These are phyloP conservation scores for Cydia amplana DNA, from an alignment of 1,140 invertebrate genomes.

Conservation along the genomic window DNA sequence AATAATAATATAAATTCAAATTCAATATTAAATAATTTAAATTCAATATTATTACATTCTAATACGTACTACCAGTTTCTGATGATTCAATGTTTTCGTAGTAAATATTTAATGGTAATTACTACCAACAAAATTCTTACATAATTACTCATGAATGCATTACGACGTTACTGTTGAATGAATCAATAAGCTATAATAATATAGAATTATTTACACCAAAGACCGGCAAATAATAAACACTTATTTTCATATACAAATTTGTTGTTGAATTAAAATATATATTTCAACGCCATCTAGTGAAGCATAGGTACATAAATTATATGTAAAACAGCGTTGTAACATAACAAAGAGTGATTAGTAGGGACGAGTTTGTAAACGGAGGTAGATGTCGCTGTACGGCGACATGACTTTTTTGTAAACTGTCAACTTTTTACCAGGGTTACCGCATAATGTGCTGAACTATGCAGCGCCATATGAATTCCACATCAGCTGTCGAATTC, in stretches of 20 bases:
- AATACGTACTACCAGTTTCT: neutral
- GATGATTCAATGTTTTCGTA: constrained; percentile 14
- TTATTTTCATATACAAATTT: neutral
- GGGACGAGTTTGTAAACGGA: too few relatives aligned
- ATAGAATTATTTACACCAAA: neutral
- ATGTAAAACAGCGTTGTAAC: neutral
- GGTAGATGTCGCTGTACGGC: too few relatives aligned
- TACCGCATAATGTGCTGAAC: too few relatives aligned
- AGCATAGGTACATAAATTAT: neutral
- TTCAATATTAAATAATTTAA: too few relatives aligned
- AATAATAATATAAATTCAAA: too few relatives aligned
- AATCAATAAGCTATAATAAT: neutral
- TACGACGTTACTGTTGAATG: neutral
- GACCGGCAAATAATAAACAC: neutral
- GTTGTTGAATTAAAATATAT: neutral
- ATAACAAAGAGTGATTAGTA: neutral
- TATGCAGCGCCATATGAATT: too few relatives aligned
- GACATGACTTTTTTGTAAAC: too few relatives aligned
- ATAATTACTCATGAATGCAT: constrained; percentile 14
- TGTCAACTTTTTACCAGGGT: too few relatives aligned
- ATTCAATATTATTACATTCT: neutral
- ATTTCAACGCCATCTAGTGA: neutral
- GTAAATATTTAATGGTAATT: constrained; percentile 6
- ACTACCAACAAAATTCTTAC: constrained; percentile 1
- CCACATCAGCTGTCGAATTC: too few relatives aligned